These are phyloP conservation scores for Nineta flava DNA, from an alignment of 2,888 invertebrate species.

Conservation along the genomic window DNA sequence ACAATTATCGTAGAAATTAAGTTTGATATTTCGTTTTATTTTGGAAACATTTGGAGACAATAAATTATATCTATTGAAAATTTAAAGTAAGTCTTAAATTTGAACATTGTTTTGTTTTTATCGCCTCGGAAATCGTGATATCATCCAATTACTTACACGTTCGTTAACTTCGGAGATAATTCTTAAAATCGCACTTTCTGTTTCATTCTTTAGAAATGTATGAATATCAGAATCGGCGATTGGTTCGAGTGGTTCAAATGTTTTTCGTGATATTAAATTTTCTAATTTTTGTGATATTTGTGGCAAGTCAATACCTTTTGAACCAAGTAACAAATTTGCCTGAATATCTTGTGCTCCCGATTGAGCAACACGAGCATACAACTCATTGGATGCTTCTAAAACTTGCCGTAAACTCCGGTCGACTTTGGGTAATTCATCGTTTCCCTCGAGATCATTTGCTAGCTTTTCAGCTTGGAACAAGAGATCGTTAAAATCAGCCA, in stretches of 20 bases:
- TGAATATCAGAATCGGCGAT: constrained; percentile 82
- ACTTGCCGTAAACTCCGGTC: constrained; percentile 85
- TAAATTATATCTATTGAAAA: too few relatives aligned
- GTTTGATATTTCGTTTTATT: too few relatives aligned
- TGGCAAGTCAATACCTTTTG: constrained; percentile 86
- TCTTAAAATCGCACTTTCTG: constrained; percentile 82
- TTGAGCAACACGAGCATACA: constrained; percentile 75
- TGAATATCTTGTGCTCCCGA: constrained; percentile 79
- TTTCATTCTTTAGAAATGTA: constrained; percentile 80
- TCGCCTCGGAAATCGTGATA: too few relatives aligned
- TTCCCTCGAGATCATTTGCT: constrained; percentile 74
- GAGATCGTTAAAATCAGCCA: constrained; percentile 67
- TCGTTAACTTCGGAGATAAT: constrained; percentile 81
- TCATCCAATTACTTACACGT: constrained; percentile 42
- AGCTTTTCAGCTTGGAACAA: constrained; percentile 85
- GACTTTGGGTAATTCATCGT: constrained; percentile 68
- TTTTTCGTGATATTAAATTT: constrained; percentile 66
- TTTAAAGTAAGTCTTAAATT: too few relatives aligned
- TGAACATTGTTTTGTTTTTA: too few relatives aligned
- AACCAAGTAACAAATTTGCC: constrained; percentile 80
- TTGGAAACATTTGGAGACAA: too few relatives aligned
- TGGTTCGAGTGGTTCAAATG: constrained; percentile 82
- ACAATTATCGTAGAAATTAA: too few relatives aligned
- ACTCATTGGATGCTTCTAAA: constrained; percentile 74
- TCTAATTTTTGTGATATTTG: constrained; percentile 84